A percentile compares a stretch with the other conserved stretches of the same genome.
Evolutionary conservation across 2,888 invertebrate genomes (phyloP).

Genomic region (Apodemia hepburni): DNA sequence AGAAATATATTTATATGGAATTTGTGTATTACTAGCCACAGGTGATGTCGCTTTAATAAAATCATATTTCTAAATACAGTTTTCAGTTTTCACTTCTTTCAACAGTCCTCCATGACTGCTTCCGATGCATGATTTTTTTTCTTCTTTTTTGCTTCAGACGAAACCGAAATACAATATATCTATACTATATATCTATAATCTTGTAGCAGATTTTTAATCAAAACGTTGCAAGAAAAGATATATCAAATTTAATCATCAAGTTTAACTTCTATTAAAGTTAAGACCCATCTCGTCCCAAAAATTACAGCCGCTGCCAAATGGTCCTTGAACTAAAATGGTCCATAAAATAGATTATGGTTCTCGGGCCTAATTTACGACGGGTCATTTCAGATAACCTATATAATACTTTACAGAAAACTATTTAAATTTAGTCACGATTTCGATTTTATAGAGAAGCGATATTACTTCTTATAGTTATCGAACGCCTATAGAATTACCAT

Average conservation of each 20-base stretch:
- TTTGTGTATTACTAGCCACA: too few species aligned
- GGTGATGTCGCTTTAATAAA: too few species aligned
- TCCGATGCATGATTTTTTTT: too few species aligned
- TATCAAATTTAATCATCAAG: not conserved
- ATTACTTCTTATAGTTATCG: not conserved
- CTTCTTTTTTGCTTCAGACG: too few species aligned
- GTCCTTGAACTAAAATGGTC: slow-evolving; percentile 12
- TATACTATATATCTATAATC: too few species aligned
- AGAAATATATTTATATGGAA: too few species aligned
- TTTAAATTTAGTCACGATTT: slow-evolving; percentile 11
- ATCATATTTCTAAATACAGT: too few species aligned
- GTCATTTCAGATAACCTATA: not conserved
- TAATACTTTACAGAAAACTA: slow-evolving; percentile 4
- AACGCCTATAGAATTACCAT: not conserved
- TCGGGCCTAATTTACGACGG: slow-evolving; percentile 7
- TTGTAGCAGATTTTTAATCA: too few species aligned
- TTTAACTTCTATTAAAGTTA: slow-evolving; percentile 9
- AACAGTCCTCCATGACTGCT: too few species aligned
- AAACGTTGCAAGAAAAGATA: not conserved
- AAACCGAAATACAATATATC: too few species aligned
- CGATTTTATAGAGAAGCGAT: not conserved
- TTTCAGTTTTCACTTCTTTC: too few species aligned
- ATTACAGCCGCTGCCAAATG: slow-evolving; percentile 13
- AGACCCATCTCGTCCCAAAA: slow-evolving; percentile 10
- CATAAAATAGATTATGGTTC: slow-evolving; percentile 14